Evolutionary conservation across 2,113 vertebrate genomes (phyloP).

Genomic region (Silurus meridionalis): DNA sequence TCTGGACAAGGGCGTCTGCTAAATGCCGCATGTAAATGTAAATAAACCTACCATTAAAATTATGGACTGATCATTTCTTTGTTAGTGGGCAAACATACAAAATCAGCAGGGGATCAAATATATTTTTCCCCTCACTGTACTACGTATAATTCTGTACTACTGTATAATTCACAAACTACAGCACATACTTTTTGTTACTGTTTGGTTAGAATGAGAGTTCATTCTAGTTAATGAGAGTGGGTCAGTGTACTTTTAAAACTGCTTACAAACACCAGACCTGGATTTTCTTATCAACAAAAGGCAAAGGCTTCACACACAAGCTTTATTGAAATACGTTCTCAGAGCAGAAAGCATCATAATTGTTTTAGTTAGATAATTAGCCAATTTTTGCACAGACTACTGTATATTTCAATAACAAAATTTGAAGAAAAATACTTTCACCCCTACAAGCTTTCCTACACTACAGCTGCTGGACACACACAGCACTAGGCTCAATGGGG

Average conservation of each 20-base stretch:
- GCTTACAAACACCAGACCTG: conserved; percentile 21
- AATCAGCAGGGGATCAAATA: too few relatives aligned
- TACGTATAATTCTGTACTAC: neutral
- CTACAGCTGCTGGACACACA: conserved; percentile 14
- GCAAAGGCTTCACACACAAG: conserved; percentile 22
- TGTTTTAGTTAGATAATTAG: neutral
- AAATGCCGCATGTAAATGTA: too few relatives aligned
- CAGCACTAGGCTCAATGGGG: conserved; percentile 2
- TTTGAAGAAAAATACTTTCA: conserved; percentile 19
- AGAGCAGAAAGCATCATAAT: neutral
- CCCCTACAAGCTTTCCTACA: conserved; percentile 31
- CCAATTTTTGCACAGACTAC: neutral
- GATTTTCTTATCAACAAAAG: conserved; percentile 36
- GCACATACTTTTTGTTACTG: neutral
- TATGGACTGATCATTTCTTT: too few relatives aligned
- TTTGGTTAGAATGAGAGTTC: conserved; percentile 46
- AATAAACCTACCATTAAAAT: too few relatives aligned
- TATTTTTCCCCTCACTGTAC: too few relatives aligned
- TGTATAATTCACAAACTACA: neutral
- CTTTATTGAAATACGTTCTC: neutral
- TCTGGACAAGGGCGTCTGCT: too few relatives aligned
- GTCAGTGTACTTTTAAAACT: conserved; percentile 28
- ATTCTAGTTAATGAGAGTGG: neutral
- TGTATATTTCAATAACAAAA: neutral
- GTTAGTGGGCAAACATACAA: too few relatives aligned